These are phyloP conservation scores for Metalampra italica DNA, from an alignment of 2,888 invertebrate genomes.

Conservation along the genomic window DNA sequence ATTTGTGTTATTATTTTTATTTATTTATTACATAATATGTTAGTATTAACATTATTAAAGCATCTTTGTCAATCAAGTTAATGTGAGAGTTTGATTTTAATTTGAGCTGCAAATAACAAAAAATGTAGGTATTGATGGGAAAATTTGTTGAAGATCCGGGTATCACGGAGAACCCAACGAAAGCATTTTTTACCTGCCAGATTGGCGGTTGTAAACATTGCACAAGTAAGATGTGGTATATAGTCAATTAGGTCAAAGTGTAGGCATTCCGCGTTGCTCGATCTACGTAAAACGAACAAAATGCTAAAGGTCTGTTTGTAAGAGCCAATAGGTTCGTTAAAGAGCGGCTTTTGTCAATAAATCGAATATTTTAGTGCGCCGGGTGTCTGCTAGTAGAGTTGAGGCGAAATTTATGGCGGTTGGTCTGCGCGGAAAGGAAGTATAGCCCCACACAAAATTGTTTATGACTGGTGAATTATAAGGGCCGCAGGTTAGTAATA, in stretches of 20 bases:
- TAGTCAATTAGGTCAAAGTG: constrained; percentile 1
- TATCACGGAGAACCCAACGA: constrained; percentile 7
- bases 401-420: constrained; percentile 40
- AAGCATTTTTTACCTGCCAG: constrained; percentile 16
- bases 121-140: no score
- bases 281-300: not conserved
- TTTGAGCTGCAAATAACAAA: no score
- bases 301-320: constrained; percentile 1
- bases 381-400: constrained; percentile 31
- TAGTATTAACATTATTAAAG: no score
- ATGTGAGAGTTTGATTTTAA: no score
- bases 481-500: constrained; percentile 1
- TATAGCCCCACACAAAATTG: constrained; percentile 32
- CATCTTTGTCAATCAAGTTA: no score
- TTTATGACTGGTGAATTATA: constrained; percentile 39
- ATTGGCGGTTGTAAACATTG: constrained; percentile 15
- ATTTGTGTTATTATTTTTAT: no score
- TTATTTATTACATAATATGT: no score
- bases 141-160: no score
- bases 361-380: constrained; percentile 44
- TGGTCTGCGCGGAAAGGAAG: constrained; percentile 34
- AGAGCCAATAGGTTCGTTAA: constrained; percentile 1
- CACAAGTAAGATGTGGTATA: constrained; percentile 2
- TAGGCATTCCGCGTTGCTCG: not conserved
- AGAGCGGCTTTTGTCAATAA: constrained; percentile 28